A percentile compares a stretch with the other conserved stretches of the same genome.
phyloP scores from a whole-genome alignment of 1,140 invertebrate genomes.

The Zaprionus davidi region DNA sequence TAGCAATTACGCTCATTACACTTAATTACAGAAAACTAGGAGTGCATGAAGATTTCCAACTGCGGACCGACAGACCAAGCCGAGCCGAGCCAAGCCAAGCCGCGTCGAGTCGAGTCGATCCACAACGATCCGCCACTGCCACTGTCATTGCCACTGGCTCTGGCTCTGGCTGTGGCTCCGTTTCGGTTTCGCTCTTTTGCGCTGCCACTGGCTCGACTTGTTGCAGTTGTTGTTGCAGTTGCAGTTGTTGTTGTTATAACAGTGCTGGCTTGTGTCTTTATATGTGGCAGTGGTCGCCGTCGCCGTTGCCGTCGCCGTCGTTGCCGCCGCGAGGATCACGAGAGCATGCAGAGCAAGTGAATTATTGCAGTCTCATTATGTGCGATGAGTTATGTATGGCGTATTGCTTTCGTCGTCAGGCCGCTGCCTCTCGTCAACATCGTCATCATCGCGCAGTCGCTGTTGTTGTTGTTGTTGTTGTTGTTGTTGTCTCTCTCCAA shows the following conservation, averaged over 20 bases:
- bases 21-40: constrained; percentile 84
- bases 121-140: not conserved
- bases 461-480: not conserved
- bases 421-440: constrained; percentile 68
- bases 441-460: constrained; percentile 46
- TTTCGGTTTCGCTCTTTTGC: constrained; percentile 29
- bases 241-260: constrained; percentile 45
- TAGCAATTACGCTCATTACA: constrained; percentile 84
- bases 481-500: not conserved
- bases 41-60: constrained; percentile 82
- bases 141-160: not conserved
- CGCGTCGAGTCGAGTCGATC: not conserved
- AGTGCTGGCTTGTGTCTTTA: constrained; percentile 62
- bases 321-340: constrained; percentile 59
- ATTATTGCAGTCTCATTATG: constrained; percentile 84
- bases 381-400: constrained; percentile 84
- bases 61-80: constrained; percentile 50
- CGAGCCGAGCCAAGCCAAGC: constrained; percentile 19
- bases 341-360: constrained; percentile 82
- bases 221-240: constrained; percentile 2
- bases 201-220: not conserved
- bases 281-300: constrained; percentile 40
- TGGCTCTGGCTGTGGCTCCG: constrained; percentile 12
- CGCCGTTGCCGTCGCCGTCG: constrained; percentile 16
- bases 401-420: constrained; percentile 84